Base-by-base conservation (phyloP, 2,113 vertebrate genomes). In the Pao palembangensis region DNA sequence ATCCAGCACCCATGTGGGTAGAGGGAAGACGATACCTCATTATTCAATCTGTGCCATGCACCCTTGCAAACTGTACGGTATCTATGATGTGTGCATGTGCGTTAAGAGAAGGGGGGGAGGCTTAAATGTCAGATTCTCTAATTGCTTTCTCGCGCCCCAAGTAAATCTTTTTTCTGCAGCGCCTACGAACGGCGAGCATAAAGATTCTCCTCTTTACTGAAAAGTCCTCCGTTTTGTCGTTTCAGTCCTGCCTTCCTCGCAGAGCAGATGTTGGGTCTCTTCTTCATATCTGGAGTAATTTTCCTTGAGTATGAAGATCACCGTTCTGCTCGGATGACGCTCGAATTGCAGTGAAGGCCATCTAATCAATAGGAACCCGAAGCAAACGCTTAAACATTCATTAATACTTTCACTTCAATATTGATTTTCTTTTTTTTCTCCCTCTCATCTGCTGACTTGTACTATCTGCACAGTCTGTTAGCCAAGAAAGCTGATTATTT, bases 351-450 rank as follows among this genome's bases (percentile, higher is more conserved):
- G 73, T 72, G 66, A 67, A 58, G 46, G 43, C 53, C 58, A 43
- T 60, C 42, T 76, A 73, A 85, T 86, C 86, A 69, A 86, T 87
- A 60, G 3, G 42, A 66, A 48, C 79, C 42, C 73, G 70, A 72
- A 78, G 71, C 65, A 84, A 58, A 81, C 12, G 70, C 73, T 84
- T 78, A 85, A 85, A 84, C 78, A 81, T 79, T 83, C 70, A 87
- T 85, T 81, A 80, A 85, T 76, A 58, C 70, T 83, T 68, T 71
- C 68, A 80, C 76, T 76, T 81, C 80, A 62, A 41, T 63, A 84
- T 17, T 85, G 42, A 75, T 84, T 82, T 69, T 58, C 7, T 42
- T 10, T 8, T 6, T 13, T 20, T 18, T 19, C 3, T 55, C 61
- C 67, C 68, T 61, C 12, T 14, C 0, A 5, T 71, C 62, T 73